Base-by-base conservation (phyloP, 2,888 invertebrate genomes). In the Blastobasis lacticolella region DNA sequence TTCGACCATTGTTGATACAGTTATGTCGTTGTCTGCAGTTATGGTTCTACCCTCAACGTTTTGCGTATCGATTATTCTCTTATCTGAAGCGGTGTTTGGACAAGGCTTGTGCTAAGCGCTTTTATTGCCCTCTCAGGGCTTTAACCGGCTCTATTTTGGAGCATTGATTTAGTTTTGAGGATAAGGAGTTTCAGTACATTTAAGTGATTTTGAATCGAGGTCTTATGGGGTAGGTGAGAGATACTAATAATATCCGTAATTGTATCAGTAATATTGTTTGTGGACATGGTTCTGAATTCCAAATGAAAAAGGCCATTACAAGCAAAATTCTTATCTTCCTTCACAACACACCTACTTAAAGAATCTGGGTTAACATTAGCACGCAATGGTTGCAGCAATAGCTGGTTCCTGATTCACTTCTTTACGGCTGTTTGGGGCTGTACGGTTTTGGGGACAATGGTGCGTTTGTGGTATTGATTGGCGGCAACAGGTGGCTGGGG, bases 391-490 rank as follows among this genome's bases (percentile, higher is more conserved):
- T 23, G 23, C 23, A 2, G 23, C 23, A 23, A 23, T 23, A 56
- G 58, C 41, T 56, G 49, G 56, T 54, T 55, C 44, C 56, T 44
- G 49, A 46, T 58, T 55, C 55, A 49, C 53, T 51, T 51, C 62
- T 61, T 55, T 55, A 57, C 57, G 58, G 57, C 48, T 52, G 53
- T 23, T 23, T 23, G 23, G 23, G 23, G 23, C 23, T 23, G 60
- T 68, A 57, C 57, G 62, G 61, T 63, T 64, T 65, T 67, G 67
- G 66, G 73, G 74, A 78, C 79, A 80, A 80, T 74, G 81, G 76
- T 74, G 70, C 73, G 71, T 70, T 82, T 73, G 73, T 74, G 75
- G 73, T 87, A 87, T 87, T 85, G 87, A 87, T 87, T 86, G 79
- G 69, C 63, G 67, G 71, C 85, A 80, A 87, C 87, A 87, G 80